These are phyloP conservation scores for Iselma pallidipennis DNA, from an alignment of 2,888 invertebrate species.

Conservation along the genomic window DNA sequence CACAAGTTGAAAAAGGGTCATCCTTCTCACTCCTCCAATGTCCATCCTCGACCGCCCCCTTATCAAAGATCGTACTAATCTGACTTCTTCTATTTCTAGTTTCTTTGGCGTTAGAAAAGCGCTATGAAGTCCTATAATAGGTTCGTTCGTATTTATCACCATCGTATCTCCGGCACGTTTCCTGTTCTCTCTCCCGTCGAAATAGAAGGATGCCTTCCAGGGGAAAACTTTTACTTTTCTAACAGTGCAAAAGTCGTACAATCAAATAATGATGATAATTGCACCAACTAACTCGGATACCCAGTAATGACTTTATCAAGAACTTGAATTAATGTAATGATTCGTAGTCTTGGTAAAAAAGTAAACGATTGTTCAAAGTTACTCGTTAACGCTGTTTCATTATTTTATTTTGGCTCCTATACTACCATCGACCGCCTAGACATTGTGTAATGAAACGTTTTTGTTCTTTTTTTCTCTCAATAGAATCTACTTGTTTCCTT, in stretches of 20 bases:
- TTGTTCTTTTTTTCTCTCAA: constrained; percentile 10
- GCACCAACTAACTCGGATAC: constrained; percentile 45
- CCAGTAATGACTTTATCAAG: constrained; percentile 48
- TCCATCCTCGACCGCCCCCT: constrained; percentile 34
- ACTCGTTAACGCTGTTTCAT: constrained; percentile 40
- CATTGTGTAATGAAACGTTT: constrained; percentile 24
- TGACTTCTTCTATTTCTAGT: constrained; percentile 51
- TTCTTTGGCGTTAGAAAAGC: constrained; percentile 48
- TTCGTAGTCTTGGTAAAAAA: constrained; percentile 38
- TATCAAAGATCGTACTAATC: constrained; percentile 52
- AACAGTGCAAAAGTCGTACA: constrained; percentile 33
- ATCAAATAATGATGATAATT: constrained; percentile 52
- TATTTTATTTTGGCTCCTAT: constrained; percentile 24
- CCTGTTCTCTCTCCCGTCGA: constrained; percentile 23
- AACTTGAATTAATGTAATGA: constrained; percentile 52
- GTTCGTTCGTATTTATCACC: constrained; percentile 49
- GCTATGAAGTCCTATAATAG: constrained; percentile 50
- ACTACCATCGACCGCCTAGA: constrained; percentile 7
- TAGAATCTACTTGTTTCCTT: constrained; percentile 16
- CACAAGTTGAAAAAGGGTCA: constrained; percentile 6
- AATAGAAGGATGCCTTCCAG: constrained; percentile 10
- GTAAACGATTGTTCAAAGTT: constrained; percentile 46
- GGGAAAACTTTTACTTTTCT: constrained; percentile 43
- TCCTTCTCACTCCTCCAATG: constrained; percentile 19
- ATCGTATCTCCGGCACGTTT: constrained; percentile 50